Base-by-base conservation (phyloP, 1,140 invertebrate genomes). In the Littorina saxatilis region DNA sequence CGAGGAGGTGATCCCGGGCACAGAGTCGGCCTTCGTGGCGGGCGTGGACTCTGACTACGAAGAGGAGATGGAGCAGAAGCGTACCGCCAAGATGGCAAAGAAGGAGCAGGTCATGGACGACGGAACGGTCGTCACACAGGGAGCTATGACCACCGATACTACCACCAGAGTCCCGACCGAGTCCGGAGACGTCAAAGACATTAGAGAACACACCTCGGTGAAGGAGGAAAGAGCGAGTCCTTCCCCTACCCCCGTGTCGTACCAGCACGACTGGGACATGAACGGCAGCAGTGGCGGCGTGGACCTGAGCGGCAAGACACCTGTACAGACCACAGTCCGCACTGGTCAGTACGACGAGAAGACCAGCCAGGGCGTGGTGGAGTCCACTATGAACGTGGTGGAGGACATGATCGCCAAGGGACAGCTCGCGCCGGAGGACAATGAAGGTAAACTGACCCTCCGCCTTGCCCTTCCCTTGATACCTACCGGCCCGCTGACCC, bases 1-100 rank as follows among this genome's bases (percentile, higher is more conserved):
- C 77, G 88, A 91, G 81, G 90, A 90, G 79, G 84, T 90, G 35
- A 82, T 91, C 27, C 90, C 90, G 27, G 88, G 88, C 11, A 90
- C 90, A 72, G 89, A 89, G 81, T 85, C 87, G 3, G 86, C 86
- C 70, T 91, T 91, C 40, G 43, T 85, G 23, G 84, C 79, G 23
- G 82, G 79, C n/a, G 39, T 52, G 43, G 81, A 83, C 47, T 55
- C 79, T 47, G 85, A 87, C 70, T 84, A 88, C 35, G 80, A 86
- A 9, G 83, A 84, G 23, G 77, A 83, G 2, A 17, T 73, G 58
- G 70, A 40, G 39, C 55, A 23, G 23, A 63, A 81, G 27, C 55
- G 81, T 4, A 35, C 81, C 35, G 84, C 84, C 4, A 77, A 86
- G 32, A 80, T 89, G 73, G 82, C 82, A 39, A 86, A 90, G 72